These are phyloP conservation scores for Pelodytes ibericus DNA, from an alignment of 2,797 vertebrate species.

Conservation along the genomic window DNA sequence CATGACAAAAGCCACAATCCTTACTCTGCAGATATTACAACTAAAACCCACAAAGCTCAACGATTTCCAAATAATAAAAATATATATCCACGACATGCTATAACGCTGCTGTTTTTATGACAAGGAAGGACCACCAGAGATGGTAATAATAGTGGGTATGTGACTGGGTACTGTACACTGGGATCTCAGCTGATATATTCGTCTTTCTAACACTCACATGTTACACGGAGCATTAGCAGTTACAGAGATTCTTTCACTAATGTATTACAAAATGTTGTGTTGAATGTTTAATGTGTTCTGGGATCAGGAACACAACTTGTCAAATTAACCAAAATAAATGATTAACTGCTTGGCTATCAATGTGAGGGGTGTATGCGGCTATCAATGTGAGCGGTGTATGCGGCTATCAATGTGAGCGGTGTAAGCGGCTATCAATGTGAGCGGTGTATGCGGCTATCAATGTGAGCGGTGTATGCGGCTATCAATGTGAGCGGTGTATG, in stretches of 20 bases:
- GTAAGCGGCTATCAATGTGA: too few relatives aligned
- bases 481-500: too few relatives aligned
- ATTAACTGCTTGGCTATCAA: neutral
- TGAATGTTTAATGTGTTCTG: conserved; percentile 26
- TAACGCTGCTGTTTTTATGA: conserved; percentile 6
- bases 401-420: too few relatives aligned
- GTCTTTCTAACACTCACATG: conserved; percentile 5
- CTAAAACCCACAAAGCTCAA: conserved; percentile 4
- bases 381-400: too few relatives aligned
- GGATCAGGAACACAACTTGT: conserved; percentile 4
- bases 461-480: too few relatives aligned
- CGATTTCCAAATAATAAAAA: conserved; percentile 20
- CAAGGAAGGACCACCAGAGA: neutral
- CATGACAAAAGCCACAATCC: too few relatives aligned
- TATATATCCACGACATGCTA: neutral
- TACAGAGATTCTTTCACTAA: conserved; percentile 6
- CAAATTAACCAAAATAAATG: neutral
- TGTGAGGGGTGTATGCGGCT: neutral
- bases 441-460: too few relatives aligned
- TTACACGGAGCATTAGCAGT: conserved; percentile 29
- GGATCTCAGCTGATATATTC: conserved; percentile 9
- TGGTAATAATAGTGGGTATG: neutral
- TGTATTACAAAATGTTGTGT: conserved; percentile 32
- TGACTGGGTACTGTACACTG: neutral
- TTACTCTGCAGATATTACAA: too few relatives aligned